Percentiles rank a stretch among this genome's conserved stretches.
Conservation (phyloP, 64 coral and sea anemone genomes). For the Porites lutea region DNA sequence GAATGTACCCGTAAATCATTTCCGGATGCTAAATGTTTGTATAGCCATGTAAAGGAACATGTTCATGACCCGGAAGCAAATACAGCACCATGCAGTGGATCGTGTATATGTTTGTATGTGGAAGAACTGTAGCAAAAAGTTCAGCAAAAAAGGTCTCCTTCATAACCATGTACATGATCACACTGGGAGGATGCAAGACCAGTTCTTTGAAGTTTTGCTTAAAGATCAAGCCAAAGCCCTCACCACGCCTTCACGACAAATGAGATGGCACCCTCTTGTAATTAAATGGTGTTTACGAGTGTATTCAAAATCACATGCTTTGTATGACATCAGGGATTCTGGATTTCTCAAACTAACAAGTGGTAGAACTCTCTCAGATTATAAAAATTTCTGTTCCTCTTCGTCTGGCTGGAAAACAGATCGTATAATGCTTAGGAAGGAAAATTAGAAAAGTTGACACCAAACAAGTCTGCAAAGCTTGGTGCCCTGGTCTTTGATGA, state of each 20-base stretch:
- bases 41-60: too few species aligned
- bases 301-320: constrained; percentile 56
- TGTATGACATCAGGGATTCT: constrained; percentile 59
- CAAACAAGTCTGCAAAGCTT: constrained; percentile 44
- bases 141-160: constrained; percentile 53
- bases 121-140: constrained; percentile 60
- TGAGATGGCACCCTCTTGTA: constrained; percentile 64
- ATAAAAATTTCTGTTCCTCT: constrained; percentile 60
- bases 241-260: constrained; percentile 55
- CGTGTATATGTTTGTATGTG: constrained; percentile 56
- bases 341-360: constrained; percentile 74
- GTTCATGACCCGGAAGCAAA: background rate
- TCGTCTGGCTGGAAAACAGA: constrained; percentile 71
- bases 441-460: constrained; percentile 57
- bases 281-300: constrained; percentile 64
- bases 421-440: constrained; percentile 29
- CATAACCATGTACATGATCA: constrained; percentile 77
- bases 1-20: too few species aligned
- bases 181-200: constrained; percentile 38
- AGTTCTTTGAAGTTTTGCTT: constrained; percentile 64
- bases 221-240: constrained; percentile 64
- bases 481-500: constrained; percentile 74
- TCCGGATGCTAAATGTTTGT: too few species aligned
- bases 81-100: constrained; percentile 44
- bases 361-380: constrained; percentile 75